Evolutionary conservation across 2,797 vertebrate genomes (phyloP), one percentile per base, ranked within the genome.

Genomic region (Mus caroli): DNA sequence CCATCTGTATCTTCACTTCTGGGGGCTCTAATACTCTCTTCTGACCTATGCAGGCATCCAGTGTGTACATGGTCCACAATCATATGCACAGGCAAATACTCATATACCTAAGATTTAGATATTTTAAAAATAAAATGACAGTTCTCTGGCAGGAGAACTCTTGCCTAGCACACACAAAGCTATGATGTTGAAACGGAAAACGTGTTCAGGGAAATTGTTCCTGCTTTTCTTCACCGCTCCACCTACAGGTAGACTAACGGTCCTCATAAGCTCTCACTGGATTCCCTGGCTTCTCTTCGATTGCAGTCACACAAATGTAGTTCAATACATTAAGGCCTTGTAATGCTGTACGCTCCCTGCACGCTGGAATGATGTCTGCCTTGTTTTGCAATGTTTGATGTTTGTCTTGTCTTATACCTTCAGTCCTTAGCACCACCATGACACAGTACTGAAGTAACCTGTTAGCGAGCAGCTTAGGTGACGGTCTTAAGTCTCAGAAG

Each of bases 401-500:
- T 88, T 76, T 92, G 15, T 62, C 43, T 90, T 79, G 19, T 93
- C 90, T 50, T 94, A 12, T 94, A 92, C 50, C 37, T 46, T 14
- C 54, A 64, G 46, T 40, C 84, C 54, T 76, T 93, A 58, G 34
- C n/a, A 37, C 13, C 37, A 31, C 64, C 10, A 14, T 83, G 76
- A n/a, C 58, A 22, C 22, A 56, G 58, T 84, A 46, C 50, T 79
- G 88, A 75, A 80, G 67, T 77, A 82, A 43, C 20, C 46, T 73
- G 4, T 85, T 88, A 62, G 52, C 94, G 56, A 58, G 90, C 69
- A 67, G 28, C 17, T 28, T 87, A 62, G 58, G 75, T 79, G 43
- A 46, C 62, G n/a, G 54, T 94, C 92, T 86, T 75, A 37, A 89
- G 31, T 95, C 50, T 89, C 60, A 93, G 60, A 37, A 71, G 34